These are phyloP conservation scores for Rhaphigaster nebulosa DNA, from an alignment of 2,888 invertebrate genomes.

Conservation along the genomic window DNA sequence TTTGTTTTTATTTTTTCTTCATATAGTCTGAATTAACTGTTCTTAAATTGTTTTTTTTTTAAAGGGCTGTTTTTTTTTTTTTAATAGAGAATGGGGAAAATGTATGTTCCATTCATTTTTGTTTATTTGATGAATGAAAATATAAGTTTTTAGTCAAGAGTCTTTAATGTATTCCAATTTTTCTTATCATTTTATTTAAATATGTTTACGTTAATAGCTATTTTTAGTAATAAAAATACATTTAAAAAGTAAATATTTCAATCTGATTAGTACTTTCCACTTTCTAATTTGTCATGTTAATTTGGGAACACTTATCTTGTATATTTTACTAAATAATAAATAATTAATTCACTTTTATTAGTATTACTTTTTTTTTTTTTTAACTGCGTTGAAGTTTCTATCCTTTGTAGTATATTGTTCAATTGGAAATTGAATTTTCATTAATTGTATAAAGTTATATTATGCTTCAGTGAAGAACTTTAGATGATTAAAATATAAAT, in stretches of 20 bases:
- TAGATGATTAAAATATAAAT: neutral
- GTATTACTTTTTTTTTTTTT: neutral
- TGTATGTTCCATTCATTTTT: neutral
- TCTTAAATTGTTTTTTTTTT: neutral
- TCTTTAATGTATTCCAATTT: neutral
- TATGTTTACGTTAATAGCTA: neutral
- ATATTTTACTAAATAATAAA: neutral
- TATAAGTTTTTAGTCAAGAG: neutral
- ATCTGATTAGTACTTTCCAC: neutral
- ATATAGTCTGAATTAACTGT: neutral
- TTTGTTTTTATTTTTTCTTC: constrained; percentile 2
- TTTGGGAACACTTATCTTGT: neutral
- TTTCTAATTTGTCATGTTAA: neutral
- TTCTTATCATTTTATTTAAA: neutral
- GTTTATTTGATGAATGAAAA: neutral
- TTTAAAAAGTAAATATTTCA: neutral
- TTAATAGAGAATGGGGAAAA: neutral
- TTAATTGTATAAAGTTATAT: neutral
- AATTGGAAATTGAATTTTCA: neutral
- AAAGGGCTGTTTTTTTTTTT: neutral
- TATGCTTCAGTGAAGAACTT: neutral
- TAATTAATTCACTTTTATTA: neutral
- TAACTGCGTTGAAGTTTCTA: neutral
- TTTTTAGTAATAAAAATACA: neutral
- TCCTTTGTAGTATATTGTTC: neutral